Conservation (phyloP, 2,113 vertebrate genomes). For the Meles meles region DNA sequence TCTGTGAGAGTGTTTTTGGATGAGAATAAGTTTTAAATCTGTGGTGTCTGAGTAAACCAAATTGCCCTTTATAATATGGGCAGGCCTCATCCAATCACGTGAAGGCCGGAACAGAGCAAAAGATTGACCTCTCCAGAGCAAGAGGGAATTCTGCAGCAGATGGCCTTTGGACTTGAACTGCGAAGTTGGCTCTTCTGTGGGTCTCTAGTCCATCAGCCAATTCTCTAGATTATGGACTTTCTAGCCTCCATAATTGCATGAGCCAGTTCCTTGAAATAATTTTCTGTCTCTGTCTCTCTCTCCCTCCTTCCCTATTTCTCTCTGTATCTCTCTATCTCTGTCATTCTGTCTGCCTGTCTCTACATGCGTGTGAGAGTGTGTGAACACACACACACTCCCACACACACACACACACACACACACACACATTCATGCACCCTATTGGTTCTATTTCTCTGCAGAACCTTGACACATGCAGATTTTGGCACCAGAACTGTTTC, state of each 20-base stretch:
- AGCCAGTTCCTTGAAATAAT: not conserved
- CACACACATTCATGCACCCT: not conserved
- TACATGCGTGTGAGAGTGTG: not conserved
- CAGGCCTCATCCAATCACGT: not conserved
- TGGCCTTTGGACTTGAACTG: not conserved
- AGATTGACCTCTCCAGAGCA: not conserved
- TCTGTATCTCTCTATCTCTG: not conserved
- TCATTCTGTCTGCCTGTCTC: not conserved
- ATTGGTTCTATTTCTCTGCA: not conserved
- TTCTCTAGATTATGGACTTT: not conserved
- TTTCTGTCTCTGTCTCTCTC: not conserved
- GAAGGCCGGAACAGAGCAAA: not conserved
- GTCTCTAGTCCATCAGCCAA: not conserved
- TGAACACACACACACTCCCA: no score
- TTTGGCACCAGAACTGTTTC: not conserved
- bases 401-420: no score
- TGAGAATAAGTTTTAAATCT: not conserved
- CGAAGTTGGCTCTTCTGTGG: not conserved
- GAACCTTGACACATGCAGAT: not conserved
- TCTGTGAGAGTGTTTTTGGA: not conserved
- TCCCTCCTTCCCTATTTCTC: not conserved
- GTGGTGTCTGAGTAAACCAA: not conserved
- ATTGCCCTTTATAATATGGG: not conserved
- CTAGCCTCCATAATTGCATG: not conserved
- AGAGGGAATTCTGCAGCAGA: not conserved